Evolutionary conservation across 1,140 invertebrate species (phyloP), one percentile per base, ranked within the genome.

Genomic region (Papilio dardanus): DNA sequence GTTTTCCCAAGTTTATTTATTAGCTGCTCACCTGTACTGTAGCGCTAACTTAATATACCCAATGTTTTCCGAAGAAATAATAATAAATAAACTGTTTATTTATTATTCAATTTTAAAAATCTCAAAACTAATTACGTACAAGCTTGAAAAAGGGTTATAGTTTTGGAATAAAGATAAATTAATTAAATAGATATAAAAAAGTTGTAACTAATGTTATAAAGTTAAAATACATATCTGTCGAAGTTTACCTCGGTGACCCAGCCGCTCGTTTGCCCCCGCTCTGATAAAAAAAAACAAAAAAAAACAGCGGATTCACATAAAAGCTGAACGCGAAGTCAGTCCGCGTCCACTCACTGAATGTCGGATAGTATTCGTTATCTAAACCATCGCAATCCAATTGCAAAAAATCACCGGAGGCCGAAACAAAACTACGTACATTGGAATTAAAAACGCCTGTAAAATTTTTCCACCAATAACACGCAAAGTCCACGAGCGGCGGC

Each of bases 401-500:
- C 76, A 80, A 85, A 79, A 79, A 77, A 62, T 10, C 68, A 62
- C 46, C 74, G 73, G 12, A 75, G 66, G 75, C 58, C 74, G 77
- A 75, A 81, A 83, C 77, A 79, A 86, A 83, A 83, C 76, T 67
- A 76, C 46, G 42, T 33, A 30, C 74, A 75, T 69, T 67, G 76
- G 82, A 79, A 86, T 83, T 87, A 83, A 87, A 84, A 85, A 81
- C 75, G 76, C 76, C 76, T 76, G 76, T 76, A 81, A 37, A 82
- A 83, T 80, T 82, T 71, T 79, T 77, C 76, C 79, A 76, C 78
- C 83, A 82, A 83, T 83, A 86, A 86, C 84, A 83, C 76, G 84
- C 76, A 80, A 75, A 76, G 54, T 46, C 31, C 69, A 24, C 40
- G 42, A 31, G 35, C 67, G 74, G 77, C 75, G 74, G 74, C 80